Evolutionary conservation across 2,888 invertebrate genomes (phyloP).

Genomic region (Lapara coniferarum): DNA sequence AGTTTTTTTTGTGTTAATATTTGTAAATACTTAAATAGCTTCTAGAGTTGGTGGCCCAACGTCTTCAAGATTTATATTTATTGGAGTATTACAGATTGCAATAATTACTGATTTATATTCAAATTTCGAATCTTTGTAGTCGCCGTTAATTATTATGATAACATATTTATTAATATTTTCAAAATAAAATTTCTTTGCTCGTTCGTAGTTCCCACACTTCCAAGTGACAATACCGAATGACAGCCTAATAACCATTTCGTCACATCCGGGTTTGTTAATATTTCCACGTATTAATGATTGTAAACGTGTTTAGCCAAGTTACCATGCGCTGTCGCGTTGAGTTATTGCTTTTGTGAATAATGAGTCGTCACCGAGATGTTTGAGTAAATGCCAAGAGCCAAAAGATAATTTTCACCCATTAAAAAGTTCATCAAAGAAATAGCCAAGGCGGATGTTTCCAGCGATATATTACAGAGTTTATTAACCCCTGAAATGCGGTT

Average conservation of each 20-base stretch:
- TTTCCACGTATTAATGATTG: slow-evolving; percentile 3
- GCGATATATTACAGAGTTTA: slow-evolving; percentile 36
- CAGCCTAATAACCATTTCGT: slow-evolving; percentile 4
- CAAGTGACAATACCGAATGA: background rate
- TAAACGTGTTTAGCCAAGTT: slow-evolving; percentile 12
- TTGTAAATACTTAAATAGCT: no score
- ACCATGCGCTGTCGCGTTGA: slow-evolving; percentile 37
- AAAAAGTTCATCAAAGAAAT: slow-evolving; percentile 41
- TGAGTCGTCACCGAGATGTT: slow-evolving; percentile 38
- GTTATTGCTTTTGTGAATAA: slow-evolving; percentile 41
- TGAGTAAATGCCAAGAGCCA: slow-evolving; percentile 54
- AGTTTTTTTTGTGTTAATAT: no score
- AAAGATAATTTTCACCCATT: slow-evolving; percentile 44
- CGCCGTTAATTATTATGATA: no score
- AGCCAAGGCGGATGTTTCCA: slow-evolving; percentile 42
- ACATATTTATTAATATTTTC: no score
- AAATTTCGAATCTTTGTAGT: no score
- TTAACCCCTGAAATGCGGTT: slow-evolving; percentile 39
- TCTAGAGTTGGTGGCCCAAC: no score
- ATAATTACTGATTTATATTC: no score
- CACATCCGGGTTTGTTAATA: slow-evolving; percentile 12
- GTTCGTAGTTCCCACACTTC: background rate
- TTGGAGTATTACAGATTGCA: no score
- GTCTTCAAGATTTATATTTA: no score
- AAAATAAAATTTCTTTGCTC: no score